Percentiles rank a stretch among this genome's conserved stretches.
Conservation (phyloP, 2,888 invertebrate species). For the Meandrusa payeni region DNA sequence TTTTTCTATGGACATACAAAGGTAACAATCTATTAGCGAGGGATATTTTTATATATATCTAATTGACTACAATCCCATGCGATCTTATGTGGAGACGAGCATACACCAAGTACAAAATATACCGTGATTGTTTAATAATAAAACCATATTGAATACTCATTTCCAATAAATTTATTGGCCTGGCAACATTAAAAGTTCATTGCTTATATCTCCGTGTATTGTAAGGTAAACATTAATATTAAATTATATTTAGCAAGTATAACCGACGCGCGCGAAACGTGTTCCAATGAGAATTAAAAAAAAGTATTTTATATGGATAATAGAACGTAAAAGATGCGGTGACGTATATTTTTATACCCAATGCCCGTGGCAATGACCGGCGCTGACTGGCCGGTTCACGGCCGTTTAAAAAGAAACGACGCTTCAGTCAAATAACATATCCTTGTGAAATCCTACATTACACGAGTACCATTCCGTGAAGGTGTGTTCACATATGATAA, state of each 20-base stretch:
- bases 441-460: conserved; percentile 12
- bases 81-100: too few relatives aligned
- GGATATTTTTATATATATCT: too few relatives aligned
- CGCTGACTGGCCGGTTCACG: conserved; percentile 64
- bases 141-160: too few relatives aligned
- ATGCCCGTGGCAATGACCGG: conserved; percentile 76
- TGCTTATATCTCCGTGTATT: not conserved
- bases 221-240: conserved; percentile 4
- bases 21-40: too few relatives aligned
- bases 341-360: conserved; percentile 70
- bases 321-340: conserved; percentile 43
- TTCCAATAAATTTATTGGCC: too few relatives aligned
- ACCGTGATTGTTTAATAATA: too few relatives aligned
- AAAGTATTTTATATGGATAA: conserved; percentile 21
- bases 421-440: conserved; percentile 37
- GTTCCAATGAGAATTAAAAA: conserved; percentile 17
- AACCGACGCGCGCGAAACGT: conserved; percentile 1
- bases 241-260: conserved; percentile 4
- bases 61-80: too few relatives aligned
- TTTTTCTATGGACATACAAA: too few relatives aligned
- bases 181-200: conserved; percentile 6
- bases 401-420: conserved; percentile 63
- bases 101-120: too few relatives aligned
- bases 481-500: conserved; percentile 9
- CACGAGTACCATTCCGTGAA: not conserved